These are phyloP conservation scores for Flabesymbios commensalis DNA, from an alignment of 2,888 invertebrate species.

Conservation along the genomic window DNA sequence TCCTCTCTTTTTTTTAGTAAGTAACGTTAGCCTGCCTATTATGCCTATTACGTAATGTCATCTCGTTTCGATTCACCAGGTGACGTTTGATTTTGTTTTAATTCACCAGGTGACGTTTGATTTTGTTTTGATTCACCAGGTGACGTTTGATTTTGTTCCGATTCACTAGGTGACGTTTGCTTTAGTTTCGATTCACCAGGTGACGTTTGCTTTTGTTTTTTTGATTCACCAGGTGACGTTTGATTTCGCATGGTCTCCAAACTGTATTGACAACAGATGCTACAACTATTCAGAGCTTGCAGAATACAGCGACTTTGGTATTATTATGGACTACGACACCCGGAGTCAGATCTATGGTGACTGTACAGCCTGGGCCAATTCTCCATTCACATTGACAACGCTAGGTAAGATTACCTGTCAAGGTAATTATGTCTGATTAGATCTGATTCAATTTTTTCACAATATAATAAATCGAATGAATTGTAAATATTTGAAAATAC, in stretches of 20 bases:
- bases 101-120: too few species aligned
- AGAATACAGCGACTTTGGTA: constrained; percentile 53
- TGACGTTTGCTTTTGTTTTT: not conserved
- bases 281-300: constrained; percentile 59
- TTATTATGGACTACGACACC: constrained; percentile 62
- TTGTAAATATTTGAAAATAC: not conserved
- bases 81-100: too few species aligned
- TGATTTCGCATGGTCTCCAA: constrained; percentile 61
- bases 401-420: constrained; percentile 37
- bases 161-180: not conserved
- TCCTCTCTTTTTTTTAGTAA: too few species aligned
- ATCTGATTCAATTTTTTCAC: not conserved
- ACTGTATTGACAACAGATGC: constrained; percentile 57
- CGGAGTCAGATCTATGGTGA: constrained; percentile 58
- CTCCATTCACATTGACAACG: constrained; percentile 38
- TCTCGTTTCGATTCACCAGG: too few species aligned
- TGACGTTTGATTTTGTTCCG: not conserved
- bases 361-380: constrained; percentile 55
- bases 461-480: not conserved
- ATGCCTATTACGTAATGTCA: too few species aligned
- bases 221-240: constrained; percentile 51
- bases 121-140: too few species aligned
- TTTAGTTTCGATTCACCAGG: too few species aligned
- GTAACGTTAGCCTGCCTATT: too few species aligned
- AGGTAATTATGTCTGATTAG: not conserved